Evolutionary conservation across 1,140 invertebrate genomes (phyloP).

Genomic region (Caenorhabditis tropicalis): DNA sequence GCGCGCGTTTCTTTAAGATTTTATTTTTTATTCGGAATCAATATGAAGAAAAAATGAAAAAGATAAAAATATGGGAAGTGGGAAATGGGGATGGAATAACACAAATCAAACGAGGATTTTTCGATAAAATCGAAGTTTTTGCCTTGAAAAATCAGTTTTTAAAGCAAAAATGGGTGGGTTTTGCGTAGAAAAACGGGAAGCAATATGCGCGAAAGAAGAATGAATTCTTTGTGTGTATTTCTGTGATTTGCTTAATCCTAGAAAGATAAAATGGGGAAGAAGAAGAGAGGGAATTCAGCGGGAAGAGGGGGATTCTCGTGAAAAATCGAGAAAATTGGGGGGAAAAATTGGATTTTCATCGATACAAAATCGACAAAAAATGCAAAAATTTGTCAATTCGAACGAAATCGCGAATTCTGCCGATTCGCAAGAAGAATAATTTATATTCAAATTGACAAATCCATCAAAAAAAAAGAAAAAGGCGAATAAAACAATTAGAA

Average conservation of each 20-base stretch:
- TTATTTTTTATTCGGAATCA: constrained; percentile 4
- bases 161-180: neutral
- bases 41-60: neutral
- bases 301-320: neutral
- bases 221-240: neutral
- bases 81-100: too few relatives aligned
- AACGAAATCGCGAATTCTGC: too few relatives aligned
- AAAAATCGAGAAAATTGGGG: constrained; percentile 26
- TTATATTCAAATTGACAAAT: neutral
- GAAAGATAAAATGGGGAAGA: neutral
- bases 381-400: too few relatives aligned
- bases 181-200: neutral
- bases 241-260: constrained; percentile 3
- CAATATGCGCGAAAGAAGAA: neutral
- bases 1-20: neutral
- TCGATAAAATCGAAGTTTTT: neutral
- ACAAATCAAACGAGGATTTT: too few relatives aligned
- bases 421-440: too few relatives aligned
- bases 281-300: neutral
- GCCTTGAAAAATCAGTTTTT: too few relatives aligned
- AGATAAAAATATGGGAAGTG: neutral
- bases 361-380: neutral
- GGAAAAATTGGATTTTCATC: neutral
- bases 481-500: constrained; percentile 24
- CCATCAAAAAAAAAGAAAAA: neutral